Conservation (phyloP, 2,797 vertebrate species). For the Dallia pectoralis region DNA sequence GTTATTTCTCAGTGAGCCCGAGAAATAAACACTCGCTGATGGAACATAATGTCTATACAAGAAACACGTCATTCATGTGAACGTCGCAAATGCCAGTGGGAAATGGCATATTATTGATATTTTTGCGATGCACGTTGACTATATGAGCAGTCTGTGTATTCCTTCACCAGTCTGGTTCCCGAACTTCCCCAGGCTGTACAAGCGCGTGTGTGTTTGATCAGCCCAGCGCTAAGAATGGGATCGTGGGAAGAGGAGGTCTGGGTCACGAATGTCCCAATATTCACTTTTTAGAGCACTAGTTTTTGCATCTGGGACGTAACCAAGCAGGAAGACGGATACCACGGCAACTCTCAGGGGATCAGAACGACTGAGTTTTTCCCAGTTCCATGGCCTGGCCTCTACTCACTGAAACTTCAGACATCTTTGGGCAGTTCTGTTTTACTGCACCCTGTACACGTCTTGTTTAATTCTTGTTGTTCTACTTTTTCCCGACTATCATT, state of each 20-base stretch:
- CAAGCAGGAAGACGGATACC: slow-evolving; percentile 17
- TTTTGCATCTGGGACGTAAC: neutral
- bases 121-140: neutral
- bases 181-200: slow-evolving; percentile 1
- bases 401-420: too few species aligned
- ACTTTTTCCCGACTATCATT: neutral
- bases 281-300: neutral
- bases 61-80: neutral
- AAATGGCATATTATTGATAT: neutral
- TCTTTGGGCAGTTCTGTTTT: too few species aligned
- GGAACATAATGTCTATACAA: neutral
- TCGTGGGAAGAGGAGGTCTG: slow-evolving; percentile 37
- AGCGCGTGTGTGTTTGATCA: slow-evolving; percentile 5
- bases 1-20: neutral
- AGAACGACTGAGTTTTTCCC: neutral
- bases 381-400: neutral
- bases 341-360: slow-evolving; percentile 10
- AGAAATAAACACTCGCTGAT: neutral
- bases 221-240: slow-evolving; percentile 23
- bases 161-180: neutral
- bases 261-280: neutral
- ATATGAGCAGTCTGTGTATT: neutral
- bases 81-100: neutral
- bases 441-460: neutral
- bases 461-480: neutral